A percentile compares a stretch with the other conserved stretches of the same genome.
Evolutionary conservation across 2,888 invertebrate species (phyloP).

Genomic region (Ctena decussata): DNA sequence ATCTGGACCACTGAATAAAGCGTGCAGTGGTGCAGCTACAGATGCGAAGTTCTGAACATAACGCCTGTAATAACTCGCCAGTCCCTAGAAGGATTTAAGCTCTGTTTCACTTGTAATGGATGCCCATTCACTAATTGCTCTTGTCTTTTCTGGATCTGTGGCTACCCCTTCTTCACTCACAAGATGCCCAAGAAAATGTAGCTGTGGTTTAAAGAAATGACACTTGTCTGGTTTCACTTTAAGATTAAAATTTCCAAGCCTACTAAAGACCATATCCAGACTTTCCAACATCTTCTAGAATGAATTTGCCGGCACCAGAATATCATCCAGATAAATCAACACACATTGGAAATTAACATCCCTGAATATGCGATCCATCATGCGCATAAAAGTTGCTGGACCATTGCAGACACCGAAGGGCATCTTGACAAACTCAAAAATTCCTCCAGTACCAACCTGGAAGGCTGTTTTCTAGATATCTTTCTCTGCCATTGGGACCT

Average conservation of each 20-base stretch:
- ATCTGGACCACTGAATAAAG: conserved; percentile 35
- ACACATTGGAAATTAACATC: conserved; percentile 58
- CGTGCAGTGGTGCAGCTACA: conserved; percentile 22
- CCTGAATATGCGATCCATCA: conserved; percentile 61
- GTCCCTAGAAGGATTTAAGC: conserved; percentile 1
- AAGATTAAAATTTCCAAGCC: conserved; percentile 39
- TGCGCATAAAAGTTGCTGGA: conserved; percentile 60
- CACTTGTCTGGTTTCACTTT: conserved; percentile 57
- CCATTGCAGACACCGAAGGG: conserved; percentile 62
- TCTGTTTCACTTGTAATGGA: not conserved
- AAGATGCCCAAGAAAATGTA: conserved; percentile 37
- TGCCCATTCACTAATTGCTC: conserved; percentile 56
- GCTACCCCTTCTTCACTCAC: conserved; percentile 32
- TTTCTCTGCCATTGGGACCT: conserved; percentile 53
- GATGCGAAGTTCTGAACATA: conserved; percentile 41
- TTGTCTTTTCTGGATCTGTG: conserved; percentile 54
- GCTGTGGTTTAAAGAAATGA: conserved; percentile 33
- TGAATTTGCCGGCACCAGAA: conserved; percentile 52
- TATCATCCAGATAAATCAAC: conserved; percentile 68
- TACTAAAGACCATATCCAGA: conserved; percentile 49
- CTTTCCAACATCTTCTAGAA: conserved; percentile 39
- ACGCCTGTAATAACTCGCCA: conserved; percentile 22
- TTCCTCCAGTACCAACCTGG: conserved; percentile 22
- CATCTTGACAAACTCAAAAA: conserved; percentile 61
- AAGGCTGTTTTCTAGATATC: conserved; percentile 67